A percentile compares a stretch with the other conserved stretches of the same genome.
Conservation (phyloP, 2,113 vertebrate genomes). For the Amphiprion ocellaris region DNA sequence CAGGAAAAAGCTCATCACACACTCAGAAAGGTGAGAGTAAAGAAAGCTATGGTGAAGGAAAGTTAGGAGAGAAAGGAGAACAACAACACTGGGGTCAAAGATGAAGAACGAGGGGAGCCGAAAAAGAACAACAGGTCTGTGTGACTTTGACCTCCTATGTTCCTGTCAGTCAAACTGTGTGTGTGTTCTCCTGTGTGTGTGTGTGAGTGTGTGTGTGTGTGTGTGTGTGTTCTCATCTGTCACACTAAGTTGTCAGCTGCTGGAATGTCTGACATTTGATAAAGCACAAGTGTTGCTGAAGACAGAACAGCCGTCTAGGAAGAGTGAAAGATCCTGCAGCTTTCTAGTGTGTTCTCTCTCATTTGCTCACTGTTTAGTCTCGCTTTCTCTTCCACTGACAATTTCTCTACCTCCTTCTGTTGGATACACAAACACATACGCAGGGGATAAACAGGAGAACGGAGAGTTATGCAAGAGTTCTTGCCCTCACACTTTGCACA, state of each 20-base stretch:
- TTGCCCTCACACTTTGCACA: neutral
- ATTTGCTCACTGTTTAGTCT: neutral
- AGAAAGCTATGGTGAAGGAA: neutral
- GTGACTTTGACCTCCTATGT: conserved; percentile 33
- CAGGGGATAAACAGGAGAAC: neutral
- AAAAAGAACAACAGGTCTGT: conserved; percentile 43
- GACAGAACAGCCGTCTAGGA: conserved; percentile 32
- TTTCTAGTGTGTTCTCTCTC: neutral
- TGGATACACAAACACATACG: conserved; percentile 5
- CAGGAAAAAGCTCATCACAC: neutral
- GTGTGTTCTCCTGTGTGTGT: neutral
- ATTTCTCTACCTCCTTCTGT: neutral
- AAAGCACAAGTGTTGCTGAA: conserved; percentile 54
- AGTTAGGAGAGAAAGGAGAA: neutral
- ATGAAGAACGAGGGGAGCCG: conserved; percentile 1
- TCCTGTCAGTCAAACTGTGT: conserved; percentile 32
- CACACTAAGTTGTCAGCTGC: conserved; percentile 57
- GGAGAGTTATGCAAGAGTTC: conserved; percentile 14
- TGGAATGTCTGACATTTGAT: conserved; percentile 50
- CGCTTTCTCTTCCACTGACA: neutral
- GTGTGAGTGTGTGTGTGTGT: neutral
- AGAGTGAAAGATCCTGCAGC: conserved; percentile 18
- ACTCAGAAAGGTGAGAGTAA: neutral
- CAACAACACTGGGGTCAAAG: conserved; percentile 17
- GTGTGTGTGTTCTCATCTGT: conserved; percentile 29